Evolutionary conservation across 2,888 invertebrate species (phyloP).

Genomic region (Zelleria hepariella): DNA sequence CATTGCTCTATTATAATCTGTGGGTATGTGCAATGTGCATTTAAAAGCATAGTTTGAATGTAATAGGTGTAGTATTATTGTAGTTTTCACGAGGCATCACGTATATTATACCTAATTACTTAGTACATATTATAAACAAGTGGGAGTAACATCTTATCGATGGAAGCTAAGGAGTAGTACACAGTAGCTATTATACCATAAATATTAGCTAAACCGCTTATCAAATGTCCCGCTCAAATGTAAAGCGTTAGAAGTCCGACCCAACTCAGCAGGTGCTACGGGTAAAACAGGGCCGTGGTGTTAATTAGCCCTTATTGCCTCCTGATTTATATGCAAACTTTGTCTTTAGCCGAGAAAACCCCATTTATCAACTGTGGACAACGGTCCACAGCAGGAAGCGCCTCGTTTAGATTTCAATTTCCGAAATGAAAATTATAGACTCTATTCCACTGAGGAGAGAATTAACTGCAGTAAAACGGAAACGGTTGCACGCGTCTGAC

Average conservation of each 20-base stretch:
- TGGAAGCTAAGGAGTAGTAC: neutral
- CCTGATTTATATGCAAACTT: conserved; percentile 52
- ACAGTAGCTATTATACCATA: neutral
- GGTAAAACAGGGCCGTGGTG: conserved; percentile 30
- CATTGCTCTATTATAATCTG: neutral
- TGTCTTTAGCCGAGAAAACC: conserved; percentile 30
- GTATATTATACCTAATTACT: too few species aligned
- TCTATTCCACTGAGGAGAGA: neutral
- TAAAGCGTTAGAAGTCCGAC: neutral
- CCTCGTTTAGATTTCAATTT: neutral
- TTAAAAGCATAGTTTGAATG: neutral
- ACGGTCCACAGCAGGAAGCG: conserved; percentile 2
- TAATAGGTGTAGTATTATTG: too few species aligned
- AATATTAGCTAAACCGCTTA: too few species aligned
- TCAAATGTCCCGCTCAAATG: neutral
- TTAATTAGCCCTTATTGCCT: conserved; percentile 46
- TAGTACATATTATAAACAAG: too few species aligned
- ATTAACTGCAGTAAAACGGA: conserved; percentile 17
- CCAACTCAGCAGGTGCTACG: conserved; percentile 38
- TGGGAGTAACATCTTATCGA: neutral
- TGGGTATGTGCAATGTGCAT: too few species aligned
- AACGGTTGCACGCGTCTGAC: conserved; percentile 20
- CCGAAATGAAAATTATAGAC: neutral
- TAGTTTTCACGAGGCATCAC: too few species aligned
- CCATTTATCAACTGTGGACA: conserved; percentile 27